Percentiles rank a stretch among this genome's conserved stretches.
Conservation (phyloP, 2,888 invertebrate genomes). For the Drosophila ezoana region DNA sequence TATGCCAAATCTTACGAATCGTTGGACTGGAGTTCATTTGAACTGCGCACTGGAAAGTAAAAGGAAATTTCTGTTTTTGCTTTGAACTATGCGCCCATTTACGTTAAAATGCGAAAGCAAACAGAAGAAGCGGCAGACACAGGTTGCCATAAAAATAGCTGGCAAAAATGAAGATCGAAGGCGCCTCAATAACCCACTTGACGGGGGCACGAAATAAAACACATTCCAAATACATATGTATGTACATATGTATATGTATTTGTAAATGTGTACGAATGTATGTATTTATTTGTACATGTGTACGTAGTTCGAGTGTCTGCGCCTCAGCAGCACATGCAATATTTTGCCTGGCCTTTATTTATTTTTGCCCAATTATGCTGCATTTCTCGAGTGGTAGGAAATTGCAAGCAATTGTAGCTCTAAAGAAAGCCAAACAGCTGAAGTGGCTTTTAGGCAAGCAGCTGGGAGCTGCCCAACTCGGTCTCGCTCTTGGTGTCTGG, state of each 20-base stretch:
- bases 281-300: neutral
- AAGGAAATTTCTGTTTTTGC: constrained; percentile 30
- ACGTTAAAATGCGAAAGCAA: constrained; percentile 41
- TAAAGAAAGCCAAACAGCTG: constrained; percentile 52
- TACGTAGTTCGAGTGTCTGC: constrained; percentile 19
- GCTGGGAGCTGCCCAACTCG: constrained; percentile 51
- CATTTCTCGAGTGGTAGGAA: constrained; percentile 33
- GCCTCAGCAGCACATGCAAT: constrained; percentile 46
- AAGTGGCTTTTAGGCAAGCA: constrained; percentile 58
- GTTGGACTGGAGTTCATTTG: constrained; percentile 8
- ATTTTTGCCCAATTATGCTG: constrained; percentile 63
- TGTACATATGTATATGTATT: neutral
- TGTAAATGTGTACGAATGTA: neutral
- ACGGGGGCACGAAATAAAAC: constrained; percentile 27
- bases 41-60: constrained; percentile 9
- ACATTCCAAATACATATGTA: constrained; percentile 7
- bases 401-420: constrained; percentile 27
- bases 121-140: constrained; percentile 32
- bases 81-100: constrained; percentile 39
- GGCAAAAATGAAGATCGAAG: constrained; percentile 31
- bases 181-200: constrained; percentile 65
- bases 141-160: constrained; percentile 36
- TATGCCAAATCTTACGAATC: constrained; percentile 4
- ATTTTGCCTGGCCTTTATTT: constrained; percentile 46
- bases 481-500: neutral